These are phyloP conservation scores for Sarcoramphus papa DNA, from an alignment of 2,797 vertebrate species.

Conservation along the genomic window DNA sequence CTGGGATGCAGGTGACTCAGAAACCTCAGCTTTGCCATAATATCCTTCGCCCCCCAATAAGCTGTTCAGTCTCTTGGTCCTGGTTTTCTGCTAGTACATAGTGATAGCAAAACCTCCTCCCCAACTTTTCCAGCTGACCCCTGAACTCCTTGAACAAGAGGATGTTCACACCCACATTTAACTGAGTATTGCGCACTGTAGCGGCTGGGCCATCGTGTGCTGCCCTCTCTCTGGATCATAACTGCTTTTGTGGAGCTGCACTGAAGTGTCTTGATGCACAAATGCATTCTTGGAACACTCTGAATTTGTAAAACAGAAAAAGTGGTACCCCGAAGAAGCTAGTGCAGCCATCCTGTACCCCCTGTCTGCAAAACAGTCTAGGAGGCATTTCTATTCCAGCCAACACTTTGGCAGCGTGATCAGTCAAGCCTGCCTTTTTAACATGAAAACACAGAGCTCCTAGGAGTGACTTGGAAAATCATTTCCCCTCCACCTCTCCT, in stretches of 20 bases:
- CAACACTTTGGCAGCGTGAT: background rate
- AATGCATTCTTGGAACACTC: background rate
- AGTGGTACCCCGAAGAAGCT: fast-evolving
- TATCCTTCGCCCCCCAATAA: background rate
- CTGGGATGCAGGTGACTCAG: background rate
- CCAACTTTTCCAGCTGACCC: background rate
- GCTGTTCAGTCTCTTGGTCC: background rate
- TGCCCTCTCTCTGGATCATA: background rate
- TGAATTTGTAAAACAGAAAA: background rate
- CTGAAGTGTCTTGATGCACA: background rate
- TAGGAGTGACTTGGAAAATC: background rate
- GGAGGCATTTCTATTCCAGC: background rate
- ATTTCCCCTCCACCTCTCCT: conserved; percentile 33
- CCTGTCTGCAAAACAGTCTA: background rate
- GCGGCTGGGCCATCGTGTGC: background rate
- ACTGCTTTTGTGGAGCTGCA: background rate
- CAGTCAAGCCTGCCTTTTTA: background rate
- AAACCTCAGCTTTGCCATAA: background rate
- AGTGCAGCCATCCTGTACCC: background rate
- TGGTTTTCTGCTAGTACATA: background rate
- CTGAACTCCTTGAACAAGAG: background rate
- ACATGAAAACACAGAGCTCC: background rate
- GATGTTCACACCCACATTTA: background rate
- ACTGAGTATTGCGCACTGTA: background rate
- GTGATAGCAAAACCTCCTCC: background rate